Percentiles rank a stretch among this genome's conserved stretches.
Evolutionary conservation across 2,113 vertebrate species (phyloP).

Genomic region (Andinoacara biseriatus): DNA sequence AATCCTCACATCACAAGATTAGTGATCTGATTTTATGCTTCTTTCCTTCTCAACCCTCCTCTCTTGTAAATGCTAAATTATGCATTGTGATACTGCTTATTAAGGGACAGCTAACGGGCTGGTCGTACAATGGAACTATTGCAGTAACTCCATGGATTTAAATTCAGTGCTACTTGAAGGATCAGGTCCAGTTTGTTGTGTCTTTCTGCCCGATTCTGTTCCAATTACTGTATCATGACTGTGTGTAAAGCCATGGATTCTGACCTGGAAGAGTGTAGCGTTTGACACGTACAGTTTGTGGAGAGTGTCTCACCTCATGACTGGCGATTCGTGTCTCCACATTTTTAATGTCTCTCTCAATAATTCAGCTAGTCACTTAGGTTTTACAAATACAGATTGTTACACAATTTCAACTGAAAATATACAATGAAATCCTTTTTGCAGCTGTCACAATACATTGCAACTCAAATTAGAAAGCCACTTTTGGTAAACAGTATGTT

Average conservation of each 20-base stretch:
- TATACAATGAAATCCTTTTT: conserved; percentile 48
- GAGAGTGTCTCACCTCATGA: conserved; percentile 32
- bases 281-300: conserved; percentile 35
- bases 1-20: conserved; percentile 57
- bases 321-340: conserved; percentile 18
- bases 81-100: conserved; percentile 48
- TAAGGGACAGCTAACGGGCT: conserved; percentile 24
- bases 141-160: conserved; percentile 17
- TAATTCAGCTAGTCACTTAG: conserved; percentile 44
- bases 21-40: conserved; percentile 53
- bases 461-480: conserved; percentile 12
- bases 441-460: conserved; percentile 21
- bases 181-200: not conserved
- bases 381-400: conserved; percentile 29
- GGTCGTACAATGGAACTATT: conserved; percentile 13
- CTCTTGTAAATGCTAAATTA: conserved; percentile 36
- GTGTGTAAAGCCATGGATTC: conserved; percentile 9
- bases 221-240: not conserved
- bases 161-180: not conserved
- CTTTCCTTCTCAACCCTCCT: conserved; percentile 12
- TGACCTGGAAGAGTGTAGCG: conserved; percentile 25
- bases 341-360: conserved; percentile 18
- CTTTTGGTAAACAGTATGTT: conserved; percentile 23
- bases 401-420: conserved; percentile 15
- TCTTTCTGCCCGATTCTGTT: conserved; percentile 2